These are phyloP conservation scores for Monodelphis domestica DNA, from an alignment of 2,797 vertebrate genomes.

Conservation along the genomic window DNA sequence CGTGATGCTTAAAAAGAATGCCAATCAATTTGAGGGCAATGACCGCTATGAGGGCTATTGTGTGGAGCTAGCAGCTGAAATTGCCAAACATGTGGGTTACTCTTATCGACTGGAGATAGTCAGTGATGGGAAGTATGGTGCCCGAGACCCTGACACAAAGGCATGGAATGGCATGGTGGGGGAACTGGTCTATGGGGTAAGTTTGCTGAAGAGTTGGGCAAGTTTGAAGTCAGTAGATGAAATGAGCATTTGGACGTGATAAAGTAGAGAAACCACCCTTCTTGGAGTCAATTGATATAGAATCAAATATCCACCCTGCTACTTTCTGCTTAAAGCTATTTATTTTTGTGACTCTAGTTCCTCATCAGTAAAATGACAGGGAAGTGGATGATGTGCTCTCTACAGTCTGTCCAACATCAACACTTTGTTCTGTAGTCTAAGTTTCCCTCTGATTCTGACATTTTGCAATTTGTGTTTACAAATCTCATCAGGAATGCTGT, in stretches of 20 bases:
- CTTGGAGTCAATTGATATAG: background rate
- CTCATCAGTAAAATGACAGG: background rate
- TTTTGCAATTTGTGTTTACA: conserved; percentile 27
- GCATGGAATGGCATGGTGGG: conserved; percentile 99
- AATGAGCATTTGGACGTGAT: background rate
- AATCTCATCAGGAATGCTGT: conserved; percentile 30
- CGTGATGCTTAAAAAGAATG: conserved; percentile 99
- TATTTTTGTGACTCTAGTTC: background rate
- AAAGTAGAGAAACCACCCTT: background rate
- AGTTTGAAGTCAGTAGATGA: background rate
- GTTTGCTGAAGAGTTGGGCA: conserved; percentile 70
- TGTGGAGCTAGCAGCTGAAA: conserved; percentile 97
- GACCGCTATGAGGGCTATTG: conserved; percentile 98
- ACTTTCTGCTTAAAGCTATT: background rate
- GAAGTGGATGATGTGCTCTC: background rate
- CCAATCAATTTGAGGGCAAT: conserved; percentile 94
- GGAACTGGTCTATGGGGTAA: conserved; percentile 98
- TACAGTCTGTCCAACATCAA: background rate
- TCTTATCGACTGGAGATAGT: conserved; percentile 97
- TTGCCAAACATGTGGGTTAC: conserved; percentile 97
- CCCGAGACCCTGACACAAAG: conserved; percentile 94
- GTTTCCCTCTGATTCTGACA: background rate
- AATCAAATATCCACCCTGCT: background rate
- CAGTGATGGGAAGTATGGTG: conserved; percentile 96
- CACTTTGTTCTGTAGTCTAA: background rate